A percentile compares a stretch with the other conserved stretches of the same genome.
phyloP scores from a whole-genome alignment of 2,888 invertebrate genomes.

The Cataglyphis albicans region DNA sequence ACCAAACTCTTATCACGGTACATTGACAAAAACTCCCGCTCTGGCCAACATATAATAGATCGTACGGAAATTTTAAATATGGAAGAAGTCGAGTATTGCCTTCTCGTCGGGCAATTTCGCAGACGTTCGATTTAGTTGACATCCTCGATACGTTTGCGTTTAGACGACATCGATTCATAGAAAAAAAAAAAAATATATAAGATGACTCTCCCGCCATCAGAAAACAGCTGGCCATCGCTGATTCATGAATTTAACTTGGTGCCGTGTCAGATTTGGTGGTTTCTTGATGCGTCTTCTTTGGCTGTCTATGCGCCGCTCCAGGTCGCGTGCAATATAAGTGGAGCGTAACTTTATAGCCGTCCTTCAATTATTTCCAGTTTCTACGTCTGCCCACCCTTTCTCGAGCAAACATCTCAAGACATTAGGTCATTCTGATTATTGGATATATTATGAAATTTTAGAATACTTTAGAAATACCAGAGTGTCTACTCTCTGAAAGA shows the following conservation, averaged over 20 bases:
- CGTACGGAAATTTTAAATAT: background rate
- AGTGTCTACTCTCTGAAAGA: too few species aligned
- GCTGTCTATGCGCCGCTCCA: conserved; percentile 48
- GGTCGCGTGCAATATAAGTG: conserved; percentile 61
- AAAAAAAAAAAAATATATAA: background rate
- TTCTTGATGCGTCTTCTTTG: conserved; percentile 75
- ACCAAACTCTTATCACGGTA: background rate
- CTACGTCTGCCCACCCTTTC: conserved; percentile 52
- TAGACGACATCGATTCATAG: conserved; percentile 35
- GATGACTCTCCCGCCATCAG: conserved; percentile 46
- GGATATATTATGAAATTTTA: conserved; percentile 26
- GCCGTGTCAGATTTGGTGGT: conserved; percentile 77
- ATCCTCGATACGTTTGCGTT: conserved; percentile 8
- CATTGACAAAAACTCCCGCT: background rate
- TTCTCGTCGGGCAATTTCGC: background rate
- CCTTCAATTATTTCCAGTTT: conserved; percentile 82
- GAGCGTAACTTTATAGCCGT: conserved; percentile 74
- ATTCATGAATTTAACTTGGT: conserved; percentile 77
- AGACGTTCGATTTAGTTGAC: background rate
- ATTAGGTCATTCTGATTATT: conserved; percentile 45
- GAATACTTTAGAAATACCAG: background rate
- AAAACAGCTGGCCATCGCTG: conserved; percentile 68
- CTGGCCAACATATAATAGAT: background rate
- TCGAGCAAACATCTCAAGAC: conserved; percentile 26
- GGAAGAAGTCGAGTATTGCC: background rate